These are phyloP conservation scores for Aphelenchoides besseyi DNA, from an alignment of 1,140 invertebrate species.

Conservation along the genomic window DNA sequence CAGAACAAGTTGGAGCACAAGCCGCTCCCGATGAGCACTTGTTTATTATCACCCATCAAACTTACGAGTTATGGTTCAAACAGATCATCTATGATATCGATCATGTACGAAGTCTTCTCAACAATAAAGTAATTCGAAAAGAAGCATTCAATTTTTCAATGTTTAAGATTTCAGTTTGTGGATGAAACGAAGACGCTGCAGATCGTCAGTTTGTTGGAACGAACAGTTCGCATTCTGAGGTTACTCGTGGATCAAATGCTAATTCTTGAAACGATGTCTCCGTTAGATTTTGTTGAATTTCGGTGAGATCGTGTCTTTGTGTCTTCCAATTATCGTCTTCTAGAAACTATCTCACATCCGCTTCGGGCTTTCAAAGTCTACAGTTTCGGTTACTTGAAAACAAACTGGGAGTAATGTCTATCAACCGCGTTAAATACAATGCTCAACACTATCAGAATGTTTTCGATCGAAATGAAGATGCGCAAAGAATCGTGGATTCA, in stretches of 20 bases:
- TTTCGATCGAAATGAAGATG: conserved; percentile 75
- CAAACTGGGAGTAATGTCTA: conserved; percentile 83
- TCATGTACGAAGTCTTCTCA: conserved; percentile 79
- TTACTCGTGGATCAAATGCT: conserved; percentile 90
- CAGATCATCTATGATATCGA: conserved; percentile 96
- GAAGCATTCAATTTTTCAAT: too few species aligned
- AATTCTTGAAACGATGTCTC: conserved; percentile 96
- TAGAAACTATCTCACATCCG: conserved; percentile 78
- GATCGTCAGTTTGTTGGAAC: conserved; percentile 83
- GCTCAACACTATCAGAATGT: conserved; percentile 80
- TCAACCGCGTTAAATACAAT: conserved; percentile 85
- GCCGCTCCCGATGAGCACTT: conserved; percentile 88
- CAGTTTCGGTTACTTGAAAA: conserved; percentile 95
- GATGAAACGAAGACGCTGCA: conserved; percentile 88
- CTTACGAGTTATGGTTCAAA: conserved; percentile 99
- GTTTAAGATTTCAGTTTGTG: conserved; percentile 66
- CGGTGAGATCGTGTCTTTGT: conserved; percentile 65
- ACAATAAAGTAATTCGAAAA: conserved; percentile 69
- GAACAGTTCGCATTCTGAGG: conserved; percentile 90
- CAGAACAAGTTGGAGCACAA: conserved; percentile 69
- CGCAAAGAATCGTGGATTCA: conserved; percentile 73
- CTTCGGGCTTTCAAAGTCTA: conserved; percentile 93
- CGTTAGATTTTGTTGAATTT: conserved; percentile 94
- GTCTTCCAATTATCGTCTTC: conserved; percentile 29
- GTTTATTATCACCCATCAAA: conserved; percentile 68